Evolutionary conservation across 2,797 vertebrate genomes (phyloP), one percentile per base, ranked within the genome.

Genomic region (Hapalemur alaotrensis): DNA sequence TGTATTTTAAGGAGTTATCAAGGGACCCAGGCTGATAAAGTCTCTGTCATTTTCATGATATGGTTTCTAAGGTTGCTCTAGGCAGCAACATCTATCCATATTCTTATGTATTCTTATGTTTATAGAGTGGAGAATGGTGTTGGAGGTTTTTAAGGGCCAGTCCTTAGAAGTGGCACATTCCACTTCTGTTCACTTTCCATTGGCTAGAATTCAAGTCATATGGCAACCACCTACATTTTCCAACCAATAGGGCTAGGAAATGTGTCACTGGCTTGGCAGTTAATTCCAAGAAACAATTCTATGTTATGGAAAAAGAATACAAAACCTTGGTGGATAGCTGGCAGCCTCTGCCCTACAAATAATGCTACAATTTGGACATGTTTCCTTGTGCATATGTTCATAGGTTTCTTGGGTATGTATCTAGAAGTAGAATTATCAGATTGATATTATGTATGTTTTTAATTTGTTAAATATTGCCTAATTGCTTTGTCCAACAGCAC

Each of bases 281-380:
- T 89, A 65, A 92, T 89, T 76, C 72, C 79, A 87, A 82, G 72
- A 92, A 94, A 70, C 63, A 95, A 38, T 20, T 79, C 48, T 73
- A 30, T 1, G 7, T n/a, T 54, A 7, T 57, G 30, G 25, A 73
- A 63, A 89, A 91, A 78, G 18, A 50, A 11, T 52, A 69, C 38
- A 82, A 57, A 91, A 63, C 35, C 38, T 83, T 85, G 38, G 18
- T 90, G 25, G 52, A 48, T 59, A 84, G 4, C 43, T 86, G 41
- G 32, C 41, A 76, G 54, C n/a, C 20, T 89, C 22, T 94, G 59
- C 4, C 30, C n/a, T 86, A 50, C 41, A 90, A 70, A 87, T 94
- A 92, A 67, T 54, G 52, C 22, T 65, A 67, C 4, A 89, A 11
- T 83, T 79, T 93, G 70, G 46, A 32, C 5, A 28, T 92, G 57